A percentile compares a stretch with the other conserved stretches of the same genome.
These are phyloP conservation scores for Adelges cooleyi DNA, from an alignment of 1,140 invertebrate species.

Conservation along the genomic window DNA sequence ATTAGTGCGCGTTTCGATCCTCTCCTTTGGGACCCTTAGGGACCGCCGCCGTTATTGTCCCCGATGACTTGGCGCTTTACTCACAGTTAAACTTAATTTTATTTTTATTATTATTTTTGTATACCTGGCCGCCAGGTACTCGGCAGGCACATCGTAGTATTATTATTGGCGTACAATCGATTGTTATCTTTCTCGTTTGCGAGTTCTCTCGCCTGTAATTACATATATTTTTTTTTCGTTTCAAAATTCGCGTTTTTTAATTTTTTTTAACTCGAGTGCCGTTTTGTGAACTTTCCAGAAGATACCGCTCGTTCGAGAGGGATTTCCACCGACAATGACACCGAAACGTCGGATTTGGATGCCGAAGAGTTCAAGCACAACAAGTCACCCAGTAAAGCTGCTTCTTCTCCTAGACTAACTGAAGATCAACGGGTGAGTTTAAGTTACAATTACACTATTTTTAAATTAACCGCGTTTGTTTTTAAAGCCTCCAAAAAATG, in stretches of 20 bases:
- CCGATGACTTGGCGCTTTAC: constrained; percentile 20
- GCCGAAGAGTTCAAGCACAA: neutral
- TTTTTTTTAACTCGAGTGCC: neutral
- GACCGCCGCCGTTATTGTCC: constrained; percentile 21
- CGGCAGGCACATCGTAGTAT: neutral
- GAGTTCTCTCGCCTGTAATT: no score
- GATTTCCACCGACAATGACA: neutral
- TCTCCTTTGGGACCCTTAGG: neutral
- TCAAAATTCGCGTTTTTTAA: neutral
- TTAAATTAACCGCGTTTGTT: no score
- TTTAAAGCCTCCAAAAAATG: no score
- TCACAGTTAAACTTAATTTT: constrained; percentile 8
- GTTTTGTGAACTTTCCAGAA: constrained; percentile 10
- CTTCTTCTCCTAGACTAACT: neutral
- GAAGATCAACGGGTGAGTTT: neutral
- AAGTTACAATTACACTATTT: no score
- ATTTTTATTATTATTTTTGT: no score
- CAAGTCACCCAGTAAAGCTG: neutral
- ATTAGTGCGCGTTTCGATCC: constrained; percentile 16
- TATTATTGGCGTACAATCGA: neutral
- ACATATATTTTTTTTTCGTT: neutral
- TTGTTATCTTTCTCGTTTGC: no score
- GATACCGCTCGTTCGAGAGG: neutral
- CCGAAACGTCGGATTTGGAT: constrained; percentile 12
- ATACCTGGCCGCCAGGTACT: neutral